A percentile compares a stretch with the other conserved stretches of the same genome.
These are phyloP conservation scores for Acrobeloides nanus DNA, from an alignment of 2,888 invertebrate species.

Conservation along the genomic window DNA sequence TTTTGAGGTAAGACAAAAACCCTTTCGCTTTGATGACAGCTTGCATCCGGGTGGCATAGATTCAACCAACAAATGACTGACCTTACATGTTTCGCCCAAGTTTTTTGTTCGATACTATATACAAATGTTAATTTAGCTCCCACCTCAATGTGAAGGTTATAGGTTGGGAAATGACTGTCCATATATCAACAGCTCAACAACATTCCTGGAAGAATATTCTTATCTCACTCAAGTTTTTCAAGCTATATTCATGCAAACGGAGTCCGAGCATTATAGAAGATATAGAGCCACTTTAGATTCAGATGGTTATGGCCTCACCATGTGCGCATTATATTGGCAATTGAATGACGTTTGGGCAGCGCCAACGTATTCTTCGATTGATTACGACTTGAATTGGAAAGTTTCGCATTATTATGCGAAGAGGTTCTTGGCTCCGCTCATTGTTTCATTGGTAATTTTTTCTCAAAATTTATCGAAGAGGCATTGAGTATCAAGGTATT, in stretches of 20 bases:
- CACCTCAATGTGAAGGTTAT: too few relatives aligned
- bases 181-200: too few relatives aligned
- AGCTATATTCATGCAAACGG: constrained; percentile 66
- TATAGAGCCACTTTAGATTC: constrained; percentile 25
- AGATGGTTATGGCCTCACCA: constrained; percentile 65
- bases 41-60: too few relatives aligned
- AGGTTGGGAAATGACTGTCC: constrained; percentile 34
- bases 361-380: constrained; percentile 87
- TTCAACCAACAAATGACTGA: too few relatives aligned
- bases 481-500: too few relatives aligned
- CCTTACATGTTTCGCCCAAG: too few relatives aligned
- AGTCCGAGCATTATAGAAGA: constrained; percentile 49
- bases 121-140: too few relatives aligned
- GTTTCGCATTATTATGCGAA: constrained; percentile 80
- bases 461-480: too few relatives aligned
- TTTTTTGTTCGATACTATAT: too few relatives aligned
- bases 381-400: constrained; percentile 73
- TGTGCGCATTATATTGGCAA: constrained; percentile 98
- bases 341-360: constrained; percentile 95
- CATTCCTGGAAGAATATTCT: too few relatives aligned
- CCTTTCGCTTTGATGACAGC: too few relatives aligned
- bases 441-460: constrained; percentile 52
- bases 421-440: constrained; percentile 68
- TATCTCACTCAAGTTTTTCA: constrained; percentile 61
- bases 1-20: too few relatives aligned